phyloP scores from a whole-genome alignment of 1,140 invertebrate genomes.

The Tigriopus japonicus region DNA sequence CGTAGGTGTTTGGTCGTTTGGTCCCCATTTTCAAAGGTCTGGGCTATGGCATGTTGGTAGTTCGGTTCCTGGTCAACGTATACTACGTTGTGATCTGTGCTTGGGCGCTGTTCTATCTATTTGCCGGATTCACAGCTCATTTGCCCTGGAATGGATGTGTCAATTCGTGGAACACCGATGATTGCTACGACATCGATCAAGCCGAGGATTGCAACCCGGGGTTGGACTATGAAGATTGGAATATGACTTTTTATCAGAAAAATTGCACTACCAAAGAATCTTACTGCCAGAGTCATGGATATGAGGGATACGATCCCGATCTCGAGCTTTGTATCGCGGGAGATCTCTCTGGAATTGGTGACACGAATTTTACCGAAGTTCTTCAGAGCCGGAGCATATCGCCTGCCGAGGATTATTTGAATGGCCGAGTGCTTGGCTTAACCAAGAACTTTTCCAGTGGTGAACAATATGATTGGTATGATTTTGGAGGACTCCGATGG shows the following conservation, averaged over 20 bases:
- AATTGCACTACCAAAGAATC: neutral
- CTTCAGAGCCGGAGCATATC: neutral
- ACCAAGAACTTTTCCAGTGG: neutral
- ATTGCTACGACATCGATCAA: constrained; percentile 1
- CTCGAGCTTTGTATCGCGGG: neutral
- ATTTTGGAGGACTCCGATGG: neutral
- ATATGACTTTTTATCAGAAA: neutral
- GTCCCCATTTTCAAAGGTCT: constrained; percentile 44
- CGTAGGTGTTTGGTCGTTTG: constrained; percentile 10
- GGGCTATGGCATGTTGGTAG: constrained; percentile 30
- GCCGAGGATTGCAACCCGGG: neutral
- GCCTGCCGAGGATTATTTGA: neutral
- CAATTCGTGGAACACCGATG: constrained; percentile 2
- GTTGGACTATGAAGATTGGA: neutral
- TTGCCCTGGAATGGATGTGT: constrained; percentile 18
- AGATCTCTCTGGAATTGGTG: neutral
- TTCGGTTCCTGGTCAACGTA: constrained; percentile 92
- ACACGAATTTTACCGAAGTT: neutral
- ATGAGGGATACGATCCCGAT: neutral
- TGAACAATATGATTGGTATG: neutral
- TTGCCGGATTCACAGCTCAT: constrained; percentile 43
- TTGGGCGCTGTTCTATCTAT: constrained; percentile 91
- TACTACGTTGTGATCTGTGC: constrained; percentile 99
- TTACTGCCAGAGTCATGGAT: neutral
- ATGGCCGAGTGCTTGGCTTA: neutral